Conservation (phyloP, 1,140 invertebrate genomes). For the Megathymus violae region DNA sequence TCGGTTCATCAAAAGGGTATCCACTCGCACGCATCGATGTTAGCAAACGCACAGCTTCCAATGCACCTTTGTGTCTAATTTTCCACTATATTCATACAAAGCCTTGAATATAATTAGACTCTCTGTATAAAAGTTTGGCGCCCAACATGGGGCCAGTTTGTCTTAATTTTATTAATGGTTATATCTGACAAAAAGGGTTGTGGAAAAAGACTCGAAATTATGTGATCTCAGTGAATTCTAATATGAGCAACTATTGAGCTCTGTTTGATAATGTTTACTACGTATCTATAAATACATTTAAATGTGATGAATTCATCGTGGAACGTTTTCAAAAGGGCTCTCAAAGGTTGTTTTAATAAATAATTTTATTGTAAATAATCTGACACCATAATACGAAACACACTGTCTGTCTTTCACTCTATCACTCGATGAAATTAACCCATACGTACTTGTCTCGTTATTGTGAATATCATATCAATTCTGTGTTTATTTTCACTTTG, state of each 20-base stretch:
- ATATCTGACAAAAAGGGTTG: conserved; percentile 68
- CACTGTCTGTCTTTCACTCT: conserved; percentile 64
- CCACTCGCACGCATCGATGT: conserved; percentile 57
- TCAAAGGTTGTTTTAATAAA: conserved; percentile 27
- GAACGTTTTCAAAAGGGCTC: conserved; percentile 44
- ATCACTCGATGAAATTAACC: conserved; percentile 63
- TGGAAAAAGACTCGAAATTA: conserved; percentile 68
- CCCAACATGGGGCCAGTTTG: conserved; percentile 39
- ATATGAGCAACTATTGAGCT: conserved; percentile 50
- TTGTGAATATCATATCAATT: conserved; percentile 50
- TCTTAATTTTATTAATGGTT: conserved; percentile 27
- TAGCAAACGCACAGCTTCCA: conserved; percentile 52
- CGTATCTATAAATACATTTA: neutral
- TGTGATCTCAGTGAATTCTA: conserved; percentile 13
- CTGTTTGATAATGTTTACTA: conserved; percentile 41
- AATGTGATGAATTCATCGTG: neutral
- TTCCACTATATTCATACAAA: conserved; percentile 40
- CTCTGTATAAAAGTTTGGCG: conserved; percentile 38
- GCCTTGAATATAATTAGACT: conserved; percentile 36
- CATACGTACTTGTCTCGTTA: conserved; percentile 60
- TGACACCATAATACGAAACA: conserved; percentile 56
- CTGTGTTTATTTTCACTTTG: conserved; percentile 54
- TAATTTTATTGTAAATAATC: conserved; percentile 66
- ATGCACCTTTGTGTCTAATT: conserved; percentile 55
- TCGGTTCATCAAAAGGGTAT: conserved; percentile 17